Base-by-base conservation (phyloP, 1,140 invertebrate species). In the Thrips palmi region DNA sequence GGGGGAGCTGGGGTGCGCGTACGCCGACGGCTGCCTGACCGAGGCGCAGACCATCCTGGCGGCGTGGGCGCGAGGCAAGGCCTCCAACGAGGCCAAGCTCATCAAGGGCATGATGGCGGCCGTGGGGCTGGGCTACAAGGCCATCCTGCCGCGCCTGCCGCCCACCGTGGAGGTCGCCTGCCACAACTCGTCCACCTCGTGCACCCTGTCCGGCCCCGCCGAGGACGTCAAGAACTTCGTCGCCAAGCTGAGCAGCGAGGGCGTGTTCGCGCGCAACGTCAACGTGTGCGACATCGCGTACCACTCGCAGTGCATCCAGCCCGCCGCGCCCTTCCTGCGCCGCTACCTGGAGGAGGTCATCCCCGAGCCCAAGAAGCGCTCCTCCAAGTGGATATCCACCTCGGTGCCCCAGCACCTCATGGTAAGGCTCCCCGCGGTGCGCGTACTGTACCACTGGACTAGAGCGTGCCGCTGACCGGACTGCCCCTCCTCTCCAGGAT, bases 21-120 rank as follows among this genome's bases (percentile, higher is more conserved):
- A 79, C 54, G 71, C 71, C 43, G 76, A 79, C 53, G 73, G 72
- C n/a, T 65, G 63, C 30, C 58, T 78, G 18, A 74, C 70, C 18
- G 60, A 59, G 12, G 70, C 75, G 46, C 66, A 78, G 52, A 70
- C 68, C 20, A 58, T 78, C 27, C 47, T 72, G 29, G 58, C 69
- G 34, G 71, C 73, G 17, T 74, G 72, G 49, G 67, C 64, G 51
- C 51, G 74, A 55, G 74, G 74, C 5, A 52, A 52, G 33, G 70
- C 65, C 47, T 68, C 76, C 19, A 51, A 63, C 42, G 66, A 70
- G 20, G 59, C 64, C 2, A 56, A 65, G 15, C 51, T 71, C 3
- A 45, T 60, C n/a, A 45, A 53, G 10, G 68, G 69, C 5, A 61
- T 55, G 17, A 74, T 73, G 70, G 64, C 64, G 39, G 62, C 63